Base-by-base conservation (phyloP, 2,113 vertebrate genomes). In the Peucedramus taeniatus region DNA sequence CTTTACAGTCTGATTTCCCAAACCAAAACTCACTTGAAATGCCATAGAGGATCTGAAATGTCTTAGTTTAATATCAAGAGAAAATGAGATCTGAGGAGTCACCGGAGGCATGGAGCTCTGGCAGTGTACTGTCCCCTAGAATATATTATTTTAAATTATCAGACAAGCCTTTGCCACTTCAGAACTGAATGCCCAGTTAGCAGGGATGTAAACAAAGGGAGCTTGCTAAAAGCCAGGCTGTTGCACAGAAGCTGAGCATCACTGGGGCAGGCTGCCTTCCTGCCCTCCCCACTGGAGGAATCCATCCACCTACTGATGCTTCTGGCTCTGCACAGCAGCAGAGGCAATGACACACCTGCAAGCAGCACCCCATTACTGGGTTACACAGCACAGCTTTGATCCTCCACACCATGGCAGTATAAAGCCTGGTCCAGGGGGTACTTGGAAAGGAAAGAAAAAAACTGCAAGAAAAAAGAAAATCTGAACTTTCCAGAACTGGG, bases 21-120 rank as follows among this genome's bases (percentile, higher is more conserved):
- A 92, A 85, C 50, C 68, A 83, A 74, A 84, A 63, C 42, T 49
- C 47, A 27, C 49, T 92, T 92, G 69, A 95, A 97, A 96, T 96
- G 92, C 64, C 96, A 96, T 13, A 5, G 35, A 47, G 31, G 39
- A 86, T 74, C 56, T 89, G 56, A 93, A 93, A 89, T 83, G 63
- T 78, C 76, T 94, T 70, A 12, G 50, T 92, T 93, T 95, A 86
- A 90, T 93, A 96, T 47, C 72, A 92, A 56, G 54, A 83, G 56
- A 94, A 96, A 94, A 83, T 24, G 68, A 96, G 59, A 70, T 86
- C 20, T 47, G 66, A 83, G 88, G 94, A 57, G 79, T 90, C 82
- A 90, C 60, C 0, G 0, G 56, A 86, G 71, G 75, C 56, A 81
- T 6, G 44, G 21, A 81, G 37, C 59, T 80, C 24, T 66, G 60